phyloP scores from a whole-genome alignment of 2,888 invertebrate genomes.

The Meteorus colon region DNA sequence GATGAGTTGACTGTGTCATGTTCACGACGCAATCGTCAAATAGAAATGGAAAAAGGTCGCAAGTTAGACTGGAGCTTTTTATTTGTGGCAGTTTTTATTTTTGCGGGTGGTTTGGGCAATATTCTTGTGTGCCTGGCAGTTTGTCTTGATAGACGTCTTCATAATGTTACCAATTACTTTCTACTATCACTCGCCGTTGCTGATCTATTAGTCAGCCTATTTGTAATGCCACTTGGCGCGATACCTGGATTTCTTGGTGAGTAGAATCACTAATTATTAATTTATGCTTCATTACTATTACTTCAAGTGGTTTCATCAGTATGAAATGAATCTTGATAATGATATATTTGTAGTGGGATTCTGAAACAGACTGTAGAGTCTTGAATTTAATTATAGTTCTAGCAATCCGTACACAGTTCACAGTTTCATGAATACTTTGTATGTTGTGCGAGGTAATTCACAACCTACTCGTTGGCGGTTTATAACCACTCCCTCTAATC shows the following conservation, averaged over 20 bases:
- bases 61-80: conserved; percentile 85
- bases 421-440: too few species aligned
- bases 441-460: too few species aligned
- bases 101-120: conserved; percentile 93
- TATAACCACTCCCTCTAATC: too few species aligned
- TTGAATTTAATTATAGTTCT: too few species aligned
- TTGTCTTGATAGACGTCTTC: conserved; percentile 89
- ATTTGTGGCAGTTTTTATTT: conserved; percentile 88
- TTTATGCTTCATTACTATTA: background rate
- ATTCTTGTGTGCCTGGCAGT: conserved; percentile 95
- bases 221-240: conserved; percentile 97
- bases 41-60: conserved; percentile 49
- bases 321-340: background rate
- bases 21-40: conserved; percentile 51
- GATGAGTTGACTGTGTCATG: conserved; percentile 59
- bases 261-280: conserved; percentile 61
- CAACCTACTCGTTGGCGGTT: too few species aligned
- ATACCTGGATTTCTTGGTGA: conserved; percentile 95
- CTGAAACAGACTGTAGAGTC: background rate
- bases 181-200: conserved; percentile 94
- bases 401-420: too few species aligned
- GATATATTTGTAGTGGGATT: background rate
- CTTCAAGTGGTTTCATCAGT: too few species aligned
- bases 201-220: conserved; percentile 92
- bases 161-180: conserved; percentile 97